Evolutionary conservation across 2,113 vertebrate species (phyloP).

Genomic region (Monarcha castaneiventris): DNA sequence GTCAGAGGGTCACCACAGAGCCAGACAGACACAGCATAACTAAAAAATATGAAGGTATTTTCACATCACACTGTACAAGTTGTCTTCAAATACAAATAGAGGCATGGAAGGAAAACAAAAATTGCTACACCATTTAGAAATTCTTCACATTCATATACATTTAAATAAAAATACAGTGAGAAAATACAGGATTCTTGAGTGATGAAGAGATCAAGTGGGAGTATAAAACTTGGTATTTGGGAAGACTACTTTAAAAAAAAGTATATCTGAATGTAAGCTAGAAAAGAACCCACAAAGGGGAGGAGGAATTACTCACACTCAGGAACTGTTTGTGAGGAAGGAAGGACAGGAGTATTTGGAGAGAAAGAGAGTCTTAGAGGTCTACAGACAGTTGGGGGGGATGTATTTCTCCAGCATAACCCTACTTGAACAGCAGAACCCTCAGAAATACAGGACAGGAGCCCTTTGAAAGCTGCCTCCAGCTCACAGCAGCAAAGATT

Average conservation of each 20-base stretch:
- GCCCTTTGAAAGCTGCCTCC: background rate
- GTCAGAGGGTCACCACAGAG: background rate
- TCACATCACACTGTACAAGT: background rate
- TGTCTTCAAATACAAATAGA: background rate
- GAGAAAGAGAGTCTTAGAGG: background rate
- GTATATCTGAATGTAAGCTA: background rate
- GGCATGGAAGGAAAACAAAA: background rate
- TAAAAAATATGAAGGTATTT: constrained; percentile 2
- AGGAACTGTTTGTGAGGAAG: background rate
- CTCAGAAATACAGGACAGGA: background rate
- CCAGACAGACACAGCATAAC: background rate
- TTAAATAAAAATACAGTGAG: background rate
- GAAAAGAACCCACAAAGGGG: background rate
- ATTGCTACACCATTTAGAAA: background rate
- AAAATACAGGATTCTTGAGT: background rate
- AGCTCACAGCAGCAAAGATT: background rate
- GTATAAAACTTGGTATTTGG: background rate
- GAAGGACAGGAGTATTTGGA: background rate
- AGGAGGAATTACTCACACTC: background rate
- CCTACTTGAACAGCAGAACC: background rate
- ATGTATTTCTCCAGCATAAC: background rate
- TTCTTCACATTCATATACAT: background rate
- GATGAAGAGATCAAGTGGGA: background rate
- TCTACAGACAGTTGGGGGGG: background rate
- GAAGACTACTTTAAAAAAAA: background rate